These are phyloP conservation scores for Denticeps clupeoides DNA, from an alignment of 2,797 vertebrate genomes.

Conservation along the genomic window DNA sequence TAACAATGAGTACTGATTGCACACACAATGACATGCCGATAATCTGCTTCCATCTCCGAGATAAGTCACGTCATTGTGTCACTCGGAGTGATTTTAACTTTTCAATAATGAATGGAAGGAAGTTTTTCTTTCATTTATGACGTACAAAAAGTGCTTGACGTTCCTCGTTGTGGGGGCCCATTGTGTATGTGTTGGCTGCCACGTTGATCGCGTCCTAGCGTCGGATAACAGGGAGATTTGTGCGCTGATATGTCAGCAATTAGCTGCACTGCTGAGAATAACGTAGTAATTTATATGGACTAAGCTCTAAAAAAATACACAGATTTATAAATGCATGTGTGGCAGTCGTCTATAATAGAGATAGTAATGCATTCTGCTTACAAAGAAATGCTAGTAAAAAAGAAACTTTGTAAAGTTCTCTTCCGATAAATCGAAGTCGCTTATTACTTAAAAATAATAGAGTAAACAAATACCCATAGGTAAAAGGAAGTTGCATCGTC, in stretches of 20 bases:
- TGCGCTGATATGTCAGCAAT: background rate
- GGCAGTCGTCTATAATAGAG: no score
- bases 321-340: no score
- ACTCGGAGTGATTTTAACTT: slow-evolving; percentile 18
- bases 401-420: no score
- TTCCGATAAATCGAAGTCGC: no score
- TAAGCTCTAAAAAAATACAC: no score
- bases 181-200: slow-evolving; percentile 7
- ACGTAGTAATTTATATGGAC: no score
- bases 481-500: slow-evolving; percentile 35
- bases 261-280: no score
- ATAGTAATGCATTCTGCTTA: no score
- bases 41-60: no score
- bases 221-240: background rate
- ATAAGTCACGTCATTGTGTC: background rate
- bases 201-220: slow-evolving; percentile 8
- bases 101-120: slow-evolving; percentile 34
- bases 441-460: slow-evolving; percentile 4
- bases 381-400: no score
- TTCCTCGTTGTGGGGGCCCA: background rate
- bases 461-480: slow-evolving; percentile 12
- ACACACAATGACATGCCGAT: no score
- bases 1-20: no score
- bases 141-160: slow-evolving; percentile 11
- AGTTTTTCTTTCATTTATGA: slow-evolving; percentile 28